Percentiles rank a stretch among this genome's conserved stretches.
Conservation (phyloP, 2,113 vertebrate genomes). For the Serinus canaria region DNA sequence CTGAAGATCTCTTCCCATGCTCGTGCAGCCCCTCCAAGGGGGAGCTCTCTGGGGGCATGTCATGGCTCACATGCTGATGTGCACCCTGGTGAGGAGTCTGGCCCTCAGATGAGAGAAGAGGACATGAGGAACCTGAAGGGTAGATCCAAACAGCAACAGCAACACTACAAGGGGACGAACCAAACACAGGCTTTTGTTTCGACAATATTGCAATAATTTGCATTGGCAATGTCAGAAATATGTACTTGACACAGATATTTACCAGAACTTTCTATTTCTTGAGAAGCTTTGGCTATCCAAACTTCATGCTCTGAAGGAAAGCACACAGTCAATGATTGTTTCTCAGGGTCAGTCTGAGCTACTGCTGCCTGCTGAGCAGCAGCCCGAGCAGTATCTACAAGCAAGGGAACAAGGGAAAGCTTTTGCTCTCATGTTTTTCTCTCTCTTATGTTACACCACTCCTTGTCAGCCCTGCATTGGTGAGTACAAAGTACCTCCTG, state of each 20-base stretch:
- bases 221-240: neutral
- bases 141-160: neutral
- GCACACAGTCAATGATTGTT: neutral
- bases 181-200: neutral
- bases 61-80: accelerated
- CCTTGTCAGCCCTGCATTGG: neutral
- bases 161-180: neutral
- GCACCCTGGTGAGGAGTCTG: neutral
- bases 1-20: neutral
- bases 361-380: neutral
- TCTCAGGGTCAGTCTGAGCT: neutral
- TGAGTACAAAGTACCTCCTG: slow-evolving; percentile 21
- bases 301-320: neutral
- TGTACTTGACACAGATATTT: neutral
- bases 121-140: neutral
- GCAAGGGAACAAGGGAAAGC: neutral
- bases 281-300: neutral
- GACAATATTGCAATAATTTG: neutral
- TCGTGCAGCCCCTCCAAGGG: neutral
- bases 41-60: neutral
- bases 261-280: neutral
- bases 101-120: neutral
- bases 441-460: neutral
- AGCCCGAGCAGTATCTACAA: neutral
- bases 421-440: slow-evolving; percentile 23